Base-by-base conservation (phyloP, 1,140 invertebrate genomes). In the Neotoxoptera formosana region DNA sequence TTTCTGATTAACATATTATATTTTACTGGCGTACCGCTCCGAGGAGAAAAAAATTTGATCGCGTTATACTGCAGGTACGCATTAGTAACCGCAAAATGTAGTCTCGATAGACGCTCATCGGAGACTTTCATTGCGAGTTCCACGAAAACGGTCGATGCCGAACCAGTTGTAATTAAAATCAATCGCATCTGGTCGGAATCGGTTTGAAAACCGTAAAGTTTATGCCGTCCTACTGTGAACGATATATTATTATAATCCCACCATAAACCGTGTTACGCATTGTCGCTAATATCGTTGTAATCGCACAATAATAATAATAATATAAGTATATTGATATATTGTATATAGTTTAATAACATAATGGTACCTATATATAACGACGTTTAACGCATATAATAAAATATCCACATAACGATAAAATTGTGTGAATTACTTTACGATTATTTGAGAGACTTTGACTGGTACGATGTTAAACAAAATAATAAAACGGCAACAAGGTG, bases 91-190 rank as follows among this genome's bases (percentile, higher is more conserved):
- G 60, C n/a, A 76, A 67, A 76, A 76, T 76, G 30, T 11, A 76
- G 17, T n/a, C 60, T 76, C 30, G 60, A 34, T n/a, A 76, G 60
- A n/a, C 60, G 11, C 60, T 76, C 36, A 86, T 86, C 83, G 23
- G 23, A 45, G 8, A 86, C 36, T 86, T 86, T 86, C 83, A 86
- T 86, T 25, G 41, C 36, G 23, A 45, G 23, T 86, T 86, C 21
- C 11, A 45, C 83, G 83, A 86, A 86, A 86, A 86, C 11, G 20
- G 36, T 2, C 23, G 83, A 76, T 76, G 14, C 14, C 6, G 51
- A 86, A 86, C 84, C 83, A 45, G 84, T 47, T 86, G 45, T 47
- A 86, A 47, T 86, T 86, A 86, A 86, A 86, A 86, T 48, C 25
- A 45, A 86, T 86, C 45, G 25, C 45, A 48, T 7, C 84, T 17